Evolutionary conservation across 2,797 vertebrate species (phyloP).

Genomic region (Sebastiscus albofasciatus): DNA sequence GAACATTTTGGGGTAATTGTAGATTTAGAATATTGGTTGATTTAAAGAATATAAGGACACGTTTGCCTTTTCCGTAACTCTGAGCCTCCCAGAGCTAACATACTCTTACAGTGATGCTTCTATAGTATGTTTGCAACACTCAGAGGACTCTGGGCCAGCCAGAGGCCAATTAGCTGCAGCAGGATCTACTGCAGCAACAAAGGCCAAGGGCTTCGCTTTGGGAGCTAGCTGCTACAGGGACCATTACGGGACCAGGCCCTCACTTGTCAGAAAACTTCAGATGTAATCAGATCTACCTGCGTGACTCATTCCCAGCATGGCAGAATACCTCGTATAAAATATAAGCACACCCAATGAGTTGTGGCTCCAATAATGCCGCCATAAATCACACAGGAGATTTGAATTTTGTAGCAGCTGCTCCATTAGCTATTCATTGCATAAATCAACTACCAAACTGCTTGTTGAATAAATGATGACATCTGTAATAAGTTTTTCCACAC

Average conservation of each 20-base stretch:
- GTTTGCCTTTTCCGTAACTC: neutral
- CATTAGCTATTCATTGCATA: constrained; percentile 77
- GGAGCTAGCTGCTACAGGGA: constrained; percentile 41
- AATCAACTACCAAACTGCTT: constrained; percentile 74
- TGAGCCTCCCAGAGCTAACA: neutral
- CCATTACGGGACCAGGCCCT: constrained; percentile 44
- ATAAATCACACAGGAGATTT: constrained; percentile 63
- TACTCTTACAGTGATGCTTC: constrained; percentile 13
- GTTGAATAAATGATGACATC: constrained; percentile 75
- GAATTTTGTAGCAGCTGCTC: constrained; percentile 62
- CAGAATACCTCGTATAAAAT: constrained; percentile 31
- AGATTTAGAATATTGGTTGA: neutral
- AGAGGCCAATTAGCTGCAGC: constrained; percentile 48
- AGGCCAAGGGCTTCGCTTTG: constrained; percentile 25
- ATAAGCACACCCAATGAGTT: constrained; percentile 31
- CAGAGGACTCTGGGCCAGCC: constrained; percentile 29
- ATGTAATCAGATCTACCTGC: constrained; percentile 60
- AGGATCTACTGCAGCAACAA: constrained; percentile 20
- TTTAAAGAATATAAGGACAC: neutral
- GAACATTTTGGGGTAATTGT: neutral
- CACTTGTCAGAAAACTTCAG: constrained; percentile 56
- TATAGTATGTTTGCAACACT: constrained; percentile 20
- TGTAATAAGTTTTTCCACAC: constrained; percentile 60
- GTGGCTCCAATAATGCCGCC: constrained; percentile 48
- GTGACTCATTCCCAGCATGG: constrained; percentile 52